Conservation (phyloP, 2,888 invertebrate species). For the Drosophila meridiana region DNA sequence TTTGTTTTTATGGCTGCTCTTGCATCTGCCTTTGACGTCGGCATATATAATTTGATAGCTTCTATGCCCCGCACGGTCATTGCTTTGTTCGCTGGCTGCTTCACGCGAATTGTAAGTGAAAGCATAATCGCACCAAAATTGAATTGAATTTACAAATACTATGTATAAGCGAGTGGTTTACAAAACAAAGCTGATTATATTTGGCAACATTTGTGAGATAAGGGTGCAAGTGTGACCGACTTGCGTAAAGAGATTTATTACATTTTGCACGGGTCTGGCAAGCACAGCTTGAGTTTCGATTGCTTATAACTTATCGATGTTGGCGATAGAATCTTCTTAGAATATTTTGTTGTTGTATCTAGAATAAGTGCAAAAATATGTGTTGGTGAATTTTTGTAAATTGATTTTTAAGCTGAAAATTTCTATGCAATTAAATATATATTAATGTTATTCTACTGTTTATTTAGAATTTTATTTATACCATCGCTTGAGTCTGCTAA, state of each 20-base stretch:
- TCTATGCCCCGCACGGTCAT: constrained; percentile 82
- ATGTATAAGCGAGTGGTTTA: constrained; percentile 31
- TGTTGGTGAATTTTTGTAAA: background rate
- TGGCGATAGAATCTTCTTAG: background rate
- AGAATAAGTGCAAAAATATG: background rate
- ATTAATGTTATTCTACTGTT: background rate
- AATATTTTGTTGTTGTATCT: background rate
- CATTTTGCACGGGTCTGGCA: constrained; percentile 30
- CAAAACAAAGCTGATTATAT: constrained; percentile 53
- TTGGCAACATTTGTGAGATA: constrained; percentile 52
- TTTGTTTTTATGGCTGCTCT: constrained; percentile 64
- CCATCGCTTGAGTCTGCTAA: background rate
- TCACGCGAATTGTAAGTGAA: constrained; percentile 26
- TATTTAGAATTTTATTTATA: background rate
- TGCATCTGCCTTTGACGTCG: constrained; percentile 55
- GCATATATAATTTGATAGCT: constrained; percentile 81
- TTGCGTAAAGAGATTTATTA: background rate
- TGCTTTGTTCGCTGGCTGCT: constrained; percentile 41
- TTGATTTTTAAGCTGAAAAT: background rate
- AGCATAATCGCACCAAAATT: constrained; percentile 31
- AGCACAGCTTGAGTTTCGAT: constrained; percentile 10
- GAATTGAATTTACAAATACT: constrained; percentile 15
- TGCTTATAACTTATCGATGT: constrained; percentile 19
- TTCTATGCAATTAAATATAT: background rate
- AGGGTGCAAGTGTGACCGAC: constrained; percentile 37